Base-by-base conservation (phyloP, 2,113 vertebrate genomes). In the Acanthochromis polyacanthus region DNA sequence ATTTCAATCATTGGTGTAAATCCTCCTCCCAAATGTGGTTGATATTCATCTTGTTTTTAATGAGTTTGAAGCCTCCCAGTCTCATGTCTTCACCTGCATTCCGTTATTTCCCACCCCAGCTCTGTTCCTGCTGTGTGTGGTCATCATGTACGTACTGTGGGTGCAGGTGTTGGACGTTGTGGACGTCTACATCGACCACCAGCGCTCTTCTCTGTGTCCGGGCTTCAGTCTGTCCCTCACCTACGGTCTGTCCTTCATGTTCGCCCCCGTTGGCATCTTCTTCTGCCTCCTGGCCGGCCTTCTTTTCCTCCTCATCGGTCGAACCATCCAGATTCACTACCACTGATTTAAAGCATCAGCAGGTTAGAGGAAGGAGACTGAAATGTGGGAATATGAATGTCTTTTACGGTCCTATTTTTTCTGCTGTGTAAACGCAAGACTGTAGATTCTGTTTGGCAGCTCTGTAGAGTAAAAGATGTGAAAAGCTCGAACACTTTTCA, bases 211-310 rank as follows among this genome's bases (percentile, higher is more conserved):
- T 25, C 45, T 90, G 69, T 99, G 97, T 82, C 25, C 71, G 56
- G 85, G 87, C 30, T 99, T 97, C 89, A 72, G 90, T 32, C 88
- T 97, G 60, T 93, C 91, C 48, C 83, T 96, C 53, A 92, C 32
- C 59, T 99, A 98, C 0, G 98, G 98, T 62, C 95, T 97, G 92
- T 98, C 97, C 0, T 99, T 99, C 91, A 97, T 99, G 87, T 87
- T 99, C 70, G 98, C 98, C 48, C 96, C 97, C 1, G 59, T 96
- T 8, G 97, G 97, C 56, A 95, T 96, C 72, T 95, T 98, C 91
- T 99, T 99, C 92, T 94, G 95, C 86, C 75, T 99, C 48, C 89
- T 99, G 58, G 92, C 97, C 8, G 98, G 98, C 59, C 93, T 99
- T 71, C 95, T 99, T 3, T 99, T 99, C 77, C 90, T 98, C 10